Evolutionary conservation across 2,888 invertebrate species (phyloP), one percentile per base, ranked within the genome.

Genomic region (Macroteleia sp.): DNA sequence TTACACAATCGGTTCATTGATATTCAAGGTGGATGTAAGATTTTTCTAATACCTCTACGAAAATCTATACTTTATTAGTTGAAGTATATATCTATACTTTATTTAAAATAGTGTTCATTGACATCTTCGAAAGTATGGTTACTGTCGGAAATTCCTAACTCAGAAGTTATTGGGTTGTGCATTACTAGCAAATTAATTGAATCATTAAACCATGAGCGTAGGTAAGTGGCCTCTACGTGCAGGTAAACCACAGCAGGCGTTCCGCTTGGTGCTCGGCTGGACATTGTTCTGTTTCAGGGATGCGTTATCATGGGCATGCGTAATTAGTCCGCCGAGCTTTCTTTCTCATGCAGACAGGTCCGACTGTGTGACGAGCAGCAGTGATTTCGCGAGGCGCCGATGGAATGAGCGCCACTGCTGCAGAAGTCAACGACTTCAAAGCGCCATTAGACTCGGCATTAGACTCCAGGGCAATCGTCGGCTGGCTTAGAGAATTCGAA

Each of bases 191-290:
- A 61, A 41, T 69, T 52, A 57, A 57, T 41, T 66, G 57, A 50
- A 64, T 34, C 36, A 41, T 28, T 32, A 12, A 12, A 20, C 20
- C 36, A 34, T 61, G 34, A 50, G 41, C 52, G 42, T 42, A 48
- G 66, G 76, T 79, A 74, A 69, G 77, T 77, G 61, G 59, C 69
- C 69, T 74, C 66, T 54, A 62, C 69, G 46, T 57, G 50, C 73
- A 61, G 74, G 66, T 81, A 80, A 52, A 77, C 77, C 59, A 71
- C 71, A 73, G 57, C 44, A 54, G 62, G 59, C 83, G 86, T 85
- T 85, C 84, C 85, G 85, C 84, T 87, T 83, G 87, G 80, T 81
- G 82, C 82, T 81, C 77, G 80, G 85, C 76, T 85, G 88, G 83
- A 85, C 83, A 81, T 83, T 79, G 79, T 84, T 77, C 83, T 82